A percentile compares a stretch with the other conserved stretches of the same genome.
Conservation (phyloP, 2,888 invertebrate genomes). For the Dasysyrphus albostriatus region DNA sequence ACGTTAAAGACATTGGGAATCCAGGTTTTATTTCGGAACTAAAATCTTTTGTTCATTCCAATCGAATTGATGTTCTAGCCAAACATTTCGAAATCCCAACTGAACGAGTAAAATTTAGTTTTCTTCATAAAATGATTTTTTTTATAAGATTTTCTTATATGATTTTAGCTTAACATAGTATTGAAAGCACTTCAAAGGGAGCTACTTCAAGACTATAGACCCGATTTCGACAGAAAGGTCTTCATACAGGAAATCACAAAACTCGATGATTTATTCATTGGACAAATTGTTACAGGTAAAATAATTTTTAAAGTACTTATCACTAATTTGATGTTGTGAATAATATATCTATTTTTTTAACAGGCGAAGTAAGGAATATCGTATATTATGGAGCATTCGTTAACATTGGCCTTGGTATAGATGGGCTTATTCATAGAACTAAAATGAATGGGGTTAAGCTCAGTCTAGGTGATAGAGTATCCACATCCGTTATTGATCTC, state of each 20-base stretch:
- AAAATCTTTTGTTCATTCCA: slow-evolving; percentile 77
- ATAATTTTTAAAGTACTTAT: background rate
- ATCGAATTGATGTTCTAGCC: slow-evolving; percentile 83
- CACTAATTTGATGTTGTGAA: background rate
- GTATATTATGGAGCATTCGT: slow-evolving; percentile 97
- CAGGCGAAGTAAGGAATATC: slow-evolving; percentile 92
- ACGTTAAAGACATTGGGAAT: slow-evolving; percentile 83
- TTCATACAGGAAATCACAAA: slow-evolving; percentile 90
- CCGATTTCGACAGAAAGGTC: slow-evolving; percentile 87
- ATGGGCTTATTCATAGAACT: slow-evolving; percentile 89
- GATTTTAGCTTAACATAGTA: slow-evolving; percentile 80
- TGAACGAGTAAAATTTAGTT: slow-evolving; percentile 84
- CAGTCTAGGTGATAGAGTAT: slow-evolving; percentile 88
- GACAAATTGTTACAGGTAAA: slow-evolving; percentile 87
- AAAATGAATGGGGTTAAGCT: slow-evolving; percentile 85
- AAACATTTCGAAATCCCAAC: slow-evolving; percentile 86
- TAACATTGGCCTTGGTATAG: slow-evolving; percentile 90
- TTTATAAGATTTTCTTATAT: background rate
- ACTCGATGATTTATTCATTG: slow-evolving; percentile 87
- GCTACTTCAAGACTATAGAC: slow-evolving; percentile 89
- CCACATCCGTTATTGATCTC: slow-evolving; percentile 87
- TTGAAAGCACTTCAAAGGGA: slow-evolving; percentile 87
- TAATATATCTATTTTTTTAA: background rate
- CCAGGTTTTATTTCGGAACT: slow-evolving; percentile 83
- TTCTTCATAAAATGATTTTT: background rate